Evolutionary conservation across 2,888 invertebrate species (phyloP).

Genomic region (Chalcis sispes): DNA sequence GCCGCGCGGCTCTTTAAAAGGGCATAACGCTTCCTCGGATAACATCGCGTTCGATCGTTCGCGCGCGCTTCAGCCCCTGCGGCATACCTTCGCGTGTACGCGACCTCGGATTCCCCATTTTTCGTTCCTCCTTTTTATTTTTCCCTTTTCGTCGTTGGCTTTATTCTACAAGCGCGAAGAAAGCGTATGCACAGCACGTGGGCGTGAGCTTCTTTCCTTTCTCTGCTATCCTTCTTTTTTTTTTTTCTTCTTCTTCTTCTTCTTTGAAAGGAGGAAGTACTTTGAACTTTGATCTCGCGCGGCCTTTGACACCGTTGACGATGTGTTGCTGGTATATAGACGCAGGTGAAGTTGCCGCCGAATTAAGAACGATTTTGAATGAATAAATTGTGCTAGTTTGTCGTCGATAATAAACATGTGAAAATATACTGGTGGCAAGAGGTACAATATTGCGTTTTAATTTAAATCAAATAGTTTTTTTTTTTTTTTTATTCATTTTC

Average conservation of each 20-base stretch:
- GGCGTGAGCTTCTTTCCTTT: slow-evolving; percentile 17
- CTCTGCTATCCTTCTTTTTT: not conserved
- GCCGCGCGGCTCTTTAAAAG: slow-evolving; percentile 27
- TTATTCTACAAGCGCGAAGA: not conserved
- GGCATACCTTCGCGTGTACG: slow-evolving; percentile 37
- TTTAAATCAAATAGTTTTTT: not conserved
- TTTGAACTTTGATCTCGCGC: slow-evolving; percentile 16
- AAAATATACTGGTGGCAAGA: too few relatives aligned
- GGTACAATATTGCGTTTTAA: too few relatives aligned
- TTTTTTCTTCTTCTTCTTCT: not conserved
- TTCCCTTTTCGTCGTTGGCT: too few relatives aligned
- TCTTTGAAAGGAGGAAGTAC: slow-evolving; percentile 18
- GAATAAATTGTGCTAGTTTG: not conserved
- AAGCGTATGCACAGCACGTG: slow-evolving; percentile 12
- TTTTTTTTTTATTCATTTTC: not conserved
- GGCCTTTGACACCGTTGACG: slow-evolving; percentile 22
- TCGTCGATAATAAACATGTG: not conserved
- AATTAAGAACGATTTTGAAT: not conserved
- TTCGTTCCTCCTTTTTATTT: slow-evolving; percentile 7
- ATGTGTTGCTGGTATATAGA: not conserved
- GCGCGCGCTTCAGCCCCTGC: not conserved
- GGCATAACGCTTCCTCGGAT: slow-evolving; percentile 33
- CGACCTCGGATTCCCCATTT: not conserved
- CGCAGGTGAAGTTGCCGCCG: not conserved
- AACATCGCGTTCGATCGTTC: slow-evolving; percentile 1